phyloP scores from a whole-genome alignment of 1,140 invertebrate species.

The Dendroctonus valens region DNA sequence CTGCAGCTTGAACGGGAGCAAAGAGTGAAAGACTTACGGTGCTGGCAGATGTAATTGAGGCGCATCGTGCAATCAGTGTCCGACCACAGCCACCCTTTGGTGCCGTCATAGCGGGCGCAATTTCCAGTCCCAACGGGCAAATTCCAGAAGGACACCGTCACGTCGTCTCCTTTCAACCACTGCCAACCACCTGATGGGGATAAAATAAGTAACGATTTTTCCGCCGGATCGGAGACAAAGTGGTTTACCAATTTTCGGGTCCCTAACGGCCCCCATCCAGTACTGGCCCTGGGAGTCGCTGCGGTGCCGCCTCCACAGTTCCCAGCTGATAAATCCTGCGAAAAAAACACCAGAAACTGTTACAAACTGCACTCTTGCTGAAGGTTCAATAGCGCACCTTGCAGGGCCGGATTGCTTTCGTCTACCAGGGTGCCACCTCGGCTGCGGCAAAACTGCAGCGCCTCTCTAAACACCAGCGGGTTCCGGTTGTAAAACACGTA shows the following conservation, averaged over 20 bases:
- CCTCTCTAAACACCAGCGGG: constrained; percentile 77
- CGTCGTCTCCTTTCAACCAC: constrained; percentile 85
- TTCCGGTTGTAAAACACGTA: constrained; percentile 94
- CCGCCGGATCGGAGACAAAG: not conserved
- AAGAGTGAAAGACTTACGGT: constrained; percentile 68
- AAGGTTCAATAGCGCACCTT: constrained; percentile 53
- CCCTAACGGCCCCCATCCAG: constrained; percentile 89
- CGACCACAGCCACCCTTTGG: constrained; percentile 93
- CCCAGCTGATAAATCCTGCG: constrained; percentile 84
- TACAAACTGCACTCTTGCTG: not conserved
- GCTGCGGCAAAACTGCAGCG: constrained; percentile 75
- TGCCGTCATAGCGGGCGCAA: constrained; percentile 88
- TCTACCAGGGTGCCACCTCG: constrained; percentile 81
- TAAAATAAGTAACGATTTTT: not conserved
- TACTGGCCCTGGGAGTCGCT: constrained; percentile 90
- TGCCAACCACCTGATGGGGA: constrained; percentile 71
- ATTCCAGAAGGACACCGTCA: constrained; percentile 92
- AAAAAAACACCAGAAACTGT: not conserved
- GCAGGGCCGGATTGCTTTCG: constrained; percentile 90
- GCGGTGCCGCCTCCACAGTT: constrained; percentile 85
- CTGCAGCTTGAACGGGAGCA: not conserved
- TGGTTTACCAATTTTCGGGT: constrained; percentile 59
- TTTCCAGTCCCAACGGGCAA: constrained; percentile 78
- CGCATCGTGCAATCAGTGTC: constrained; percentile 84
- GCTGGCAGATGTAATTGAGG: constrained; percentile 92